Base-by-base conservation (phyloP, 2,113 vertebrate genomes). In the Sciurus niger region DNA sequence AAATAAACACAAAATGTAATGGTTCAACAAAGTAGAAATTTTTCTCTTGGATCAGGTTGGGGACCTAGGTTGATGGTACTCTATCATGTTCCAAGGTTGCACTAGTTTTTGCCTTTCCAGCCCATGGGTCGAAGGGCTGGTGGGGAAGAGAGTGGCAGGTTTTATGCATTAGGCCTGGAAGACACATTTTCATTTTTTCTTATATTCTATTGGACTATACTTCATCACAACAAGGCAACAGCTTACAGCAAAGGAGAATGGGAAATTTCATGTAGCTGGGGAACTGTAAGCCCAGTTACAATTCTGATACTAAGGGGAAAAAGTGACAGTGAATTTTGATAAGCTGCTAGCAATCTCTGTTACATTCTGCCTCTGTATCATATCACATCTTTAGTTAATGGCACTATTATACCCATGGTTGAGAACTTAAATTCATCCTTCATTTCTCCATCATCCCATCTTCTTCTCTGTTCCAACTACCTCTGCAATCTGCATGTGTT, bases 21-120 rank as follows among this genome's bases (percentile, higher is more conserved):
- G 13, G 51, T 78, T 88, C 25, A n/a, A 40, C 9, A 90, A 86
- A 93, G 82, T 70, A 78, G 74, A 51, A 60, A 60, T 58, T 85
- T 89, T 78, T 89, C 17, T 51, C 65, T 91, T 18, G 68, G 48
- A 32, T 90, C 60, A 86, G 25, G 30, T 74, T 67, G 37, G 51
- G 76, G 43, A 43, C 65, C 32, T 28, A n/a, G 34, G 73, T 32
- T 84, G 46, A 58, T 63, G 60, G 70, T n/a, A 6, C 43, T 55
- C 24, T 65, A 30, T 73, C 46, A 73, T 65, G 77, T 94, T 97
- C 77, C 48, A 67, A 79, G 78, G 3, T 55, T 51, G 24, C 9
- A 3, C 17, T 28, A 43, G 24, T 48, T 89, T 53, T 96, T 24
- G n/a, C 73, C 58, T 72, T 89, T 60, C 40, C 5, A 86, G 32